A percentile compares a stretch with the other conserved stretches of the same genome.
Evolutionary conservation across 2,888 invertebrate genomes (phyloP).

Genomic region (Deilephila elpenor): DNA sequence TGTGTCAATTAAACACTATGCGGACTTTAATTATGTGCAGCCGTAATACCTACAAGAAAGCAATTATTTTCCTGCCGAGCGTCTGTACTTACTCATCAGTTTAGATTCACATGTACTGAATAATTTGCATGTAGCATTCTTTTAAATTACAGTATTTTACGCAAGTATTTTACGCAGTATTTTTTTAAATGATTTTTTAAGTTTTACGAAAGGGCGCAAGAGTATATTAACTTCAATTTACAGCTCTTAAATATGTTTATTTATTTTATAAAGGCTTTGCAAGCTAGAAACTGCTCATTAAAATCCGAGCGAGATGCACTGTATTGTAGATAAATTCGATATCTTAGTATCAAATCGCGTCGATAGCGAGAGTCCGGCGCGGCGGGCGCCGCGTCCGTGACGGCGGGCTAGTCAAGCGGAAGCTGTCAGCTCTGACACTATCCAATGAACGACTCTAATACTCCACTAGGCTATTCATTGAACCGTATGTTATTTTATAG

Average conservation of each 20-base stretch:
- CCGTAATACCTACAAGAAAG: not conserved
- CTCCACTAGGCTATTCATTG: constrained; percentile 33
- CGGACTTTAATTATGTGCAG: not conserved
- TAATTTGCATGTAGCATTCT: not conserved
- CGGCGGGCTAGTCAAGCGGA: constrained; percentile 53
- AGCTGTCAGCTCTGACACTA: constrained; percentile 51
- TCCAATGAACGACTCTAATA: constrained; percentile 40
- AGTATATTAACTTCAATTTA: too few relatives aligned
- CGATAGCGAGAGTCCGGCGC: constrained; percentile 1
- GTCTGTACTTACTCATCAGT: not conserved
- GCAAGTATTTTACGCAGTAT: too few relatives aligned
- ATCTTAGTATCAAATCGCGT: constrained; percentile 48
- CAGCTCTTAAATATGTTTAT: too few relatives aligned
- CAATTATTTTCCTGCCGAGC: not conserved
- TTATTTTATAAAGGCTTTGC: too few relatives aligned
- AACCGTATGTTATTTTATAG: constrained; percentile 1
- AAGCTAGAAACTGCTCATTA: constrained; percentile 5
- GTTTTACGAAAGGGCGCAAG: too few relatives aligned
- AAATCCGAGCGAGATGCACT: not conserved
- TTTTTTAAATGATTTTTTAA: too few relatives aligned
- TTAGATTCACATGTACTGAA: not conserved
- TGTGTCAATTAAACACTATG: not conserved
- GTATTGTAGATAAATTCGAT: constrained; percentile 38
- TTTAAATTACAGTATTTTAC: not conserved
- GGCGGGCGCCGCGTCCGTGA: constrained; percentile 40